Evolutionary conservation across 2,797 vertebrate genomes (phyloP).

Genomic region (Phrynocephalus forsythii): DNA sequence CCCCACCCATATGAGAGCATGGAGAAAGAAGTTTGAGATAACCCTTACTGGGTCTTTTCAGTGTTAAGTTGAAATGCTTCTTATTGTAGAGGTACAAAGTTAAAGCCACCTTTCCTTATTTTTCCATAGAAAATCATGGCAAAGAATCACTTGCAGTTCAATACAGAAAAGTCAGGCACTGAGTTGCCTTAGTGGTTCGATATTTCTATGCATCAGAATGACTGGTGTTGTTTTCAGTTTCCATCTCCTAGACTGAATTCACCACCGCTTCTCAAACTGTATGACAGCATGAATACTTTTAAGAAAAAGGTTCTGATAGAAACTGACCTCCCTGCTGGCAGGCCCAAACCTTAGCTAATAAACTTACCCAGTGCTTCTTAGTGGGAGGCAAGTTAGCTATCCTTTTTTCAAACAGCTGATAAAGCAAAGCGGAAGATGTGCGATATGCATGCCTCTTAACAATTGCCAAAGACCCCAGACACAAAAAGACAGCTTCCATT

Average conservation of each 20-base stretch:
- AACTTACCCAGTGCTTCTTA: slow-evolving; percentile 49
- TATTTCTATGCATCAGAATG: too few relatives aligned
- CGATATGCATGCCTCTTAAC: slow-evolving; percentile 38
- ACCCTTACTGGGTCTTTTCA: background rate
- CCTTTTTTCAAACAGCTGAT: slow-evolving; percentile 35
- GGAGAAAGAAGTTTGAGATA: too few relatives aligned
- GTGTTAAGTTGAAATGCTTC: background rate
- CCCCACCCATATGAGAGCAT: background rate
- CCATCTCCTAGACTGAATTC: slow-evolving; percentile 45
- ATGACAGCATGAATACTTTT: slow-evolving; percentile 52
- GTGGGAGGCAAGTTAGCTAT: slow-evolving; percentile 43
- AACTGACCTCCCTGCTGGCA: slow-evolving; percentile 33
- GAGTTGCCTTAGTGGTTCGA: background rate
- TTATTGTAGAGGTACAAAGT: background rate
- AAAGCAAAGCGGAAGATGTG: slow-evolving; percentile 8
- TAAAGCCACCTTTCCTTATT: background rate
- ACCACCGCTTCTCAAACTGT: slow-evolving; percentile 65
- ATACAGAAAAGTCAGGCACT: background rate
- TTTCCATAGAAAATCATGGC: background rate
- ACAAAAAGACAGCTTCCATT: slow-evolving; percentile 19
- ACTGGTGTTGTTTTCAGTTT: background rate
- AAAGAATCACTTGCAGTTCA: background rate
- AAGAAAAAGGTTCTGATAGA: slow-evolving; percentile 27
- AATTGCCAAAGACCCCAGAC: slow-evolving; percentile 45
- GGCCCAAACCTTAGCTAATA: background rate